Base-by-base conservation (phyloP, 2,797 vertebrate genomes). In the Chanos chanos region DNA sequence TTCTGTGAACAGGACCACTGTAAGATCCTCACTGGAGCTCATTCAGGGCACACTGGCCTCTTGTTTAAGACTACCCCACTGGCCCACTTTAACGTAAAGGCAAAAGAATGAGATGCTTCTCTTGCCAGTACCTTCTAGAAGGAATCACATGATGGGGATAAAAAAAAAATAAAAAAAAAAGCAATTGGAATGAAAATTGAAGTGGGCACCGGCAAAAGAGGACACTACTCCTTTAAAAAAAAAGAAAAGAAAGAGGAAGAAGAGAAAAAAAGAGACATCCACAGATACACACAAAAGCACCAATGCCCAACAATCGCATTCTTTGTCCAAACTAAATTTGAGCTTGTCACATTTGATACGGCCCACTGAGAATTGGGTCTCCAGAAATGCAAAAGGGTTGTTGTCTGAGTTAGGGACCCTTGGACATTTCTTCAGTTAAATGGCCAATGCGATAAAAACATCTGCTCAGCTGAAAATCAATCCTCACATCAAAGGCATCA, bases 311-410 rank as follows among this genome's bases (percentile, higher is more conserved):
- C 71, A 75, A 72, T 41, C 4, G n/a, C 33, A 22, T 37, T 59
- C 56, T 74, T 74, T 73, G 60, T 52, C 48, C 15, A 49, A 78
- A 76, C 71, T 40, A 24, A 68, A 62, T 70, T 54, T 52, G 45
- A 56, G 4, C 13, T 9, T 33, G 39, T 64, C 48, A 27, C 50
- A 64, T 61, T n/a, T 28, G 43, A 70, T 68, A 40, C 28, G 19
- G 13, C 5, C 36, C n/a, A 4, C 49, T 51, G 10, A 50, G 34
- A 8, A 25, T 21, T n/a, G n/a, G n/a, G n/a, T n/a, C 48, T 21
- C 8, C 18, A 4, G 30, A 30, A 5, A 12, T 31, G 28, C 16
- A 6, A 21, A 5, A 50, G 36, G 13, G 5, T 15, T 21, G 15
- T 19, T 22, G 18, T 52, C 27, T 9, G 25, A 22, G 19, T 10